Evolutionary conservation across 2,113 vertebrate genomes (phyloP).

Genomic region (Archilochus colubris): DNA sequence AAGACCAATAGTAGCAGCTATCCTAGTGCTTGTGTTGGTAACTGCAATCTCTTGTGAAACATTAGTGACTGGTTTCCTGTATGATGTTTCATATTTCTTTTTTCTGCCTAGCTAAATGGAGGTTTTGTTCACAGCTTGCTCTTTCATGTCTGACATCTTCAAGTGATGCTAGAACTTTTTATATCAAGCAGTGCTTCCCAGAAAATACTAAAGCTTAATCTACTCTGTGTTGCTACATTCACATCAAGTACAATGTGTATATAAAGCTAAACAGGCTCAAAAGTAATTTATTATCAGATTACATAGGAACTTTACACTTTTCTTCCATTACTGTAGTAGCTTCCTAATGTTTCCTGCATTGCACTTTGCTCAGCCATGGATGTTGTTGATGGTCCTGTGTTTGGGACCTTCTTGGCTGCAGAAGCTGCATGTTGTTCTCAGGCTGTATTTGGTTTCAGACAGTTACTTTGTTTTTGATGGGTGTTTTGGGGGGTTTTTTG

Average conservation of each 20-base stretch:
- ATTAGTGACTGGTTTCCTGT: not conserved
- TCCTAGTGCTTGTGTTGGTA: not conserved
- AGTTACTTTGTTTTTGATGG: not conserved
- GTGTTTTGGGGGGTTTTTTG: not conserved
- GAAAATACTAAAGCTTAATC: not conserved
- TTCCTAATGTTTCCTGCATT: not conserved
- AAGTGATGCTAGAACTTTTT: not conserved
- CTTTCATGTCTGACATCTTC: not conserved
- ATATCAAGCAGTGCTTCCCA: not conserved
- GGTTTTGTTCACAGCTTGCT: not conserved
- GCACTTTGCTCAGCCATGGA: not conserved
- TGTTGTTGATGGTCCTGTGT: not conserved
- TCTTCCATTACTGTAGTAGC: not conserved
- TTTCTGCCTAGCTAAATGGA: not conserved
- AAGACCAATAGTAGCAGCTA: not conserved
- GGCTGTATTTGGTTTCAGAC: constrained; percentile 1
- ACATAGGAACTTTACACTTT: not conserved
- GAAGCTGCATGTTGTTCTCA: not conserved
- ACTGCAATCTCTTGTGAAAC: not conserved
- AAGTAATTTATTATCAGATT: not conserved
- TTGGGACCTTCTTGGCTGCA: not conserved
- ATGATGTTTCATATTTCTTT: not conserved
- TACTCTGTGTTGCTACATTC: not conserved
- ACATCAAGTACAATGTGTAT: not conserved
- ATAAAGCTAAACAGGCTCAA: not conserved